Evolutionary conservation across 2,797 vertebrate genomes (phyloP), one percentile per base, ranked within the genome.

Genomic region (Fistularia tabacaria): DNA sequence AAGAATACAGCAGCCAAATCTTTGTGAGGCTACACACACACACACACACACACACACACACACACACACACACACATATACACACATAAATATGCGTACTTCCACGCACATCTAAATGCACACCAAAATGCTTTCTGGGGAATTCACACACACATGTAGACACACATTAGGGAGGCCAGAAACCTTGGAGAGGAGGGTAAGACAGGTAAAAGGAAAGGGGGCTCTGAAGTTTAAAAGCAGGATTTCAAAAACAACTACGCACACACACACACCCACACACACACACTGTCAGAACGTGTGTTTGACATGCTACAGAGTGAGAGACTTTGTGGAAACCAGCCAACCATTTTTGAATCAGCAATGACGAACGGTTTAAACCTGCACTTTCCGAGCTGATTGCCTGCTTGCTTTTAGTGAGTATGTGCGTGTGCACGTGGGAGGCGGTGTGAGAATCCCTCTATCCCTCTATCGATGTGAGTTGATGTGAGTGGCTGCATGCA

Each of bases 341-440:
- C 84, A 84, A 76, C 41, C 12, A 56, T 71, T 77, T 55, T 69
- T 81, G 85, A 88, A 85, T 89, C 83, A 86, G 79, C 76, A 62
- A 37, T 82, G 81, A 80, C 84, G 75, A 82, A 83, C 71, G 45
- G 71, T 61, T 80, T 77, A 73, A 78, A 85, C 62, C 74, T 54
- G 60, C 64, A 50, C 57, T 79, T 74, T 79, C 68, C 67, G 55
- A 78, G 77, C 65, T 80, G 74, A 85, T 85, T 60, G 68, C 59
- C 54, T 69, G 67, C 62, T 56, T 74, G 58, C 74, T 75, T 43
- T 62, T 77, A 70, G 64, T 69, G 62, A 66, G 73, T 57, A 53
- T 11, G 14, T 40, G 52, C 40, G 59, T 10, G 47, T 42, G 6
- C 8, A 9, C 12, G 64, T 70, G 64, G 38, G 71, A 13, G 69